Evolutionary conservation across 2,113 vertebrate species (phyloP).

Genomic region (Pleuronectes platessa): DNA sequence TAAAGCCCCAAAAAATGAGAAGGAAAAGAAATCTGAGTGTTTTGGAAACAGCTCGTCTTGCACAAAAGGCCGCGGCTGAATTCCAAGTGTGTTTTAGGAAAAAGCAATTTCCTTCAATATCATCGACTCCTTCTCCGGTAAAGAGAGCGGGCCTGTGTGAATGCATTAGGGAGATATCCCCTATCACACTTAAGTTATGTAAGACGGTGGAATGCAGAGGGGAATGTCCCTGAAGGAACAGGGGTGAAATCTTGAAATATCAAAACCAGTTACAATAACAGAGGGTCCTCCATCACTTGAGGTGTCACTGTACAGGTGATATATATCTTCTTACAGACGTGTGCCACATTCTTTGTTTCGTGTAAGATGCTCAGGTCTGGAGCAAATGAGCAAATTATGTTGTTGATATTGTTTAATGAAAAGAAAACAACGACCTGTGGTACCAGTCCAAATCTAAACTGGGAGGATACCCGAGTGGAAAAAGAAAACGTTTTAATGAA

Average conservation of each 20-base stretch:
- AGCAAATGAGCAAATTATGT: background rate
- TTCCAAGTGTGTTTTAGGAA: slow-evolving; percentile 35
- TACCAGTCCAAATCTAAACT: too few relatives aligned
- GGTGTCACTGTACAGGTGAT: background rate
- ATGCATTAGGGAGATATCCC: slow-evolving; percentile 28
- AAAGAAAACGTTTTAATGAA: too few relatives aligned
- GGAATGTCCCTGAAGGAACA: slow-evolving; percentile 21
- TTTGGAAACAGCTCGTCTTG: slow-evolving; percentile 2
- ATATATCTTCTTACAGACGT: background rate
- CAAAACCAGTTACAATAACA: slow-evolving; percentile 46
- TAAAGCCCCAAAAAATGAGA: background rate
- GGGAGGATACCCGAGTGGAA: too few relatives aligned
- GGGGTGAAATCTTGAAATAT: slow-evolving; percentile 37
- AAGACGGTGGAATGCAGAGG: slow-evolving; percentile 49
- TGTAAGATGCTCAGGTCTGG: too few relatives aligned
- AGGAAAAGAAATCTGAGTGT: too few relatives aligned
- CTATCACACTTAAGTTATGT: slow-evolving; percentile 42
- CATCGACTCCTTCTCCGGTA: slow-evolving; percentile 35
- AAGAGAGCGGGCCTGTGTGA: slow-evolving; percentile 15
- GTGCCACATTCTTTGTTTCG: background rate
- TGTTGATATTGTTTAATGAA: background rate
- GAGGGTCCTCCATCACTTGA: background rate
- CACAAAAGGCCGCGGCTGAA: background rate
- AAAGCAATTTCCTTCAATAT: slow-evolving; percentile 64
- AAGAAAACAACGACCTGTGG: too few relatives aligned